Evolutionary conservation across 2,888 invertebrate genomes (phyloP).

Genomic region (Esperia sulphurella): DNA sequence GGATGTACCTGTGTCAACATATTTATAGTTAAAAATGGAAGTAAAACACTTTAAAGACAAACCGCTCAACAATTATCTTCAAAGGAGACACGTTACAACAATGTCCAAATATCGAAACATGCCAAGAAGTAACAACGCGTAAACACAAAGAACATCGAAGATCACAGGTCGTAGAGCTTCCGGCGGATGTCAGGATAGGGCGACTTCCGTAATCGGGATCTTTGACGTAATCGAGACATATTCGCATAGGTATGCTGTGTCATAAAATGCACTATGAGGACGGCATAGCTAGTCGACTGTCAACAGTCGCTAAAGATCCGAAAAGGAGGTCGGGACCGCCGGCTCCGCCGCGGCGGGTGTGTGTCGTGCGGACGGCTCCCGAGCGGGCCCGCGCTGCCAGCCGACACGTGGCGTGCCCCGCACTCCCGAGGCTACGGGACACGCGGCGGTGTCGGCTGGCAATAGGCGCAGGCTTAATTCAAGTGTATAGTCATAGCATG

Average conservation of each 20-base stretch:
- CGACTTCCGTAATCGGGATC: slow-evolving; percentile 39
- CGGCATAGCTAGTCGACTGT: not conserved
- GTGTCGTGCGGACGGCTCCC: slow-evolving; percentile 30
- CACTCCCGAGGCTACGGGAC: slow-evolving; percentile 11
- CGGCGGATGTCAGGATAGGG: slow-evolving; percentile 55
- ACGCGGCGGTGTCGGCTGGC: slow-evolving; percentile 15
- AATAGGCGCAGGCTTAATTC: slow-evolving; percentile 45
- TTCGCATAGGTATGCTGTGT: slow-evolving; percentile 22
- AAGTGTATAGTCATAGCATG: slow-evolving; percentile 65
- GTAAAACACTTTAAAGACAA: slow-evolving; percentile 48
- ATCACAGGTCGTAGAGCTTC: slow-evolving; percentile 52
- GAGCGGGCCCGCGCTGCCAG: slow-evolving; percentile 38
- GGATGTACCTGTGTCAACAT: slow-evolving; percentile 64
- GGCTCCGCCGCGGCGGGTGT: slow-evolving; percentile 73
- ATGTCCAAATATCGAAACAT: slow-evolving; percentile 53
- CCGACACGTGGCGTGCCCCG: slow-evolving; percentile 32
- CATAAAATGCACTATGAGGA: slow-evolving; percentile 9
- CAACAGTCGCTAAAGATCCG: slow-evolving; percentile 30
- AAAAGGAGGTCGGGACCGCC: slow-evolving; percentile 60
- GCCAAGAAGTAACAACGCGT: slow-evolving; percentile 71
- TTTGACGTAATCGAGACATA: slow-evolving; percentile 23
- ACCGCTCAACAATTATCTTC: slow-evolving; percentile 44
- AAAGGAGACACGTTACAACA: slow-evolving; percentile 65
- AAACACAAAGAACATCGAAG: slow-evolving; percentile 68
- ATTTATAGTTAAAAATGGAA: slow-evolving; percentile 42